phyloP scores from a whole-genome alignment of 2,888 invertebrate species.

The Hoplodrina blanda region DNA sequence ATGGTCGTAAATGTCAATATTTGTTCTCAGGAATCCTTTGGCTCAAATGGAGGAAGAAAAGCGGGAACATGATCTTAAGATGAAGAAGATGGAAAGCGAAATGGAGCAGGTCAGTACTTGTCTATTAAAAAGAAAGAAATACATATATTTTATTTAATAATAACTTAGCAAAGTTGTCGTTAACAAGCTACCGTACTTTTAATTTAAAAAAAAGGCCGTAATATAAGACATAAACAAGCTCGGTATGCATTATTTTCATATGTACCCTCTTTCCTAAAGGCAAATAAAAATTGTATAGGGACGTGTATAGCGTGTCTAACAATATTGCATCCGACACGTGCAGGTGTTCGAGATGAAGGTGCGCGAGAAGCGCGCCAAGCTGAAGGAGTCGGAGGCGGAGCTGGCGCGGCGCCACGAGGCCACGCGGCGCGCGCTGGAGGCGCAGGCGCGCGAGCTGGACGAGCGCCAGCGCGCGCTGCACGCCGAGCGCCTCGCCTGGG shows the following conservation, averaged over 20 bases:
- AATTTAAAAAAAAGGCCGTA: too few species aligned
- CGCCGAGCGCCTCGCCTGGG: constrained; percentile 96
- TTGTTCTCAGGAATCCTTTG: constrained; percentile 96
- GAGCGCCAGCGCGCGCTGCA: constrained; percentile 96
- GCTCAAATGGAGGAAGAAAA: constrained; percentile 99
- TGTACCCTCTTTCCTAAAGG: too few species aligned
- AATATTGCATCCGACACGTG: background rate
- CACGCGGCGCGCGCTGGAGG: constrained; percentile 93
- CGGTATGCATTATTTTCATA: too few species aligned
- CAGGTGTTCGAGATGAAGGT: constrained; percentile 99
- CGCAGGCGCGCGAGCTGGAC: constrained; percentile 97
- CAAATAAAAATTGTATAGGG: too few species aligned
- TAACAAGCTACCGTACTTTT: too few species aligned
- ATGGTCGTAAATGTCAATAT: constrained; percentile 45
- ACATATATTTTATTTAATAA: too few species aligned
- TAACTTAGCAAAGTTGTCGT: too few species aligned
- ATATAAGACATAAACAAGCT: too few species aligned
- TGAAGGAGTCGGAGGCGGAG: constrained; percentile 98
- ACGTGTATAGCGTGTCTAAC: background rate
- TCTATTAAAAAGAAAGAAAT: background rate
- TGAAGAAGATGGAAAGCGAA: constrained; percentile 99
- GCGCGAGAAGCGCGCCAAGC: constrained; percentile 98
- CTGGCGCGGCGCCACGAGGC: constrained; percentile 97
- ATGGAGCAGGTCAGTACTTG: constrained; percentile 95
- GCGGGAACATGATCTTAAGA: constrained; percentile 98